Conservation (phyloP, 1,140 invertebrate species). For the Leptinotarsa undecemlineata region DNA sequence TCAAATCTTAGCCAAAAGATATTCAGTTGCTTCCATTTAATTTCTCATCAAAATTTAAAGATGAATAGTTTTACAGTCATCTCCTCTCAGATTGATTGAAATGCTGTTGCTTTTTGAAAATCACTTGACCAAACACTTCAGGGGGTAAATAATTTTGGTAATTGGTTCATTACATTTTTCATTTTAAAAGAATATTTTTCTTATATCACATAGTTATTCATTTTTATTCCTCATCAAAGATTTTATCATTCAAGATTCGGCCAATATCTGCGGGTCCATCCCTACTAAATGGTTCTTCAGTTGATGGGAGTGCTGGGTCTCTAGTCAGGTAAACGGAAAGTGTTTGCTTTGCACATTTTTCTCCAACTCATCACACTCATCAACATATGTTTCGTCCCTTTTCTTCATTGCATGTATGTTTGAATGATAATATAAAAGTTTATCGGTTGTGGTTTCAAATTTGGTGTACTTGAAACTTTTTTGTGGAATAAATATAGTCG, state of each 20-base stretch:
- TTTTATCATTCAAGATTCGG: conserved; percentile 59
- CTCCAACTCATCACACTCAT: background rate
- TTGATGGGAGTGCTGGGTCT: conserved; percentile 59
- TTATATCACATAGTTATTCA: too few relatives aligned
- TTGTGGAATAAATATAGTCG: background rate
- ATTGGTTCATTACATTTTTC: too few relatives aligned
- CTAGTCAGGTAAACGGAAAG: conserved; percentile 61
- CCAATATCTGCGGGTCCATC: conserved; percentile 65
- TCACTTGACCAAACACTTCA: too few relatives aligned
- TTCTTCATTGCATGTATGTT: conserved; percentile 10
- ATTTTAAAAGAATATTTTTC: too few relatives aligned
- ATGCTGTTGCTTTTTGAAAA: too few relatives aligned
- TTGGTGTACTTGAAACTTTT: background rate
- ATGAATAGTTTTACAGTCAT: too few relatives aligned
- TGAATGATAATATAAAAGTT: conserved; percentile 6
- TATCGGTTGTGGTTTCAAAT: background rate
- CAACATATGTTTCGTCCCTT: conserved; percentile 5
- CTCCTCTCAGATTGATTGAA: too few relatives aligned
- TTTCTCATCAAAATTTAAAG: too few relatives aligned
- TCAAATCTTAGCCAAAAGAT: too few relatives aligned
- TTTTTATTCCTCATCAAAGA: too few relatives aligned
- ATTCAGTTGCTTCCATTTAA: too few relatives aligned
- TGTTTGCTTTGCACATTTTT: conserved; percentile 5
- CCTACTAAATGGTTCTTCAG: conserved; percentile 59
- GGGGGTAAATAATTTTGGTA: too few relatives aligned